These are phyloP conservation scores for Microctonus aethiopoides DNA, from an alignment of 2,888 invertebrate species.

Conservation along the genomic window DNA sequence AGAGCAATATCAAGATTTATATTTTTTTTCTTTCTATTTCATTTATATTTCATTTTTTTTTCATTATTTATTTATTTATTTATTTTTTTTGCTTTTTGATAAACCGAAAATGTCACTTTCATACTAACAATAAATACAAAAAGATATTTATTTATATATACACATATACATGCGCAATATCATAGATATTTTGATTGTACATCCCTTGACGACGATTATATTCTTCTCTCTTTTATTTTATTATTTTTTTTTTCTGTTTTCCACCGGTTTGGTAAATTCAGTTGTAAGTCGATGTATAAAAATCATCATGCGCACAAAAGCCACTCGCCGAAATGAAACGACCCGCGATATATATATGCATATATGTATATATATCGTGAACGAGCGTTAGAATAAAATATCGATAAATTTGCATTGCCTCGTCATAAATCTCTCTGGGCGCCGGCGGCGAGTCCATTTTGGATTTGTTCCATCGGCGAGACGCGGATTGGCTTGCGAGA, in stretches of 20 bases:
- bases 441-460: conserved; percentile 44
- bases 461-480: conserved; percentile 44
- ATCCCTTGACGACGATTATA: too few species aligned
- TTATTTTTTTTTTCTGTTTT: conserved; percentile 4
- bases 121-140: not conserved
- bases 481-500: conserved; percentile 6
- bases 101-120: conserved; percentile 12
- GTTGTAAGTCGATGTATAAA: conserved; percentile 1
- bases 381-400: conserved; percentile 50
- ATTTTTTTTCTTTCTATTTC: conserved; percentile 3
- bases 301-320: not conserved
- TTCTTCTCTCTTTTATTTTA: too few species aligned
- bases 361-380: not conserved
- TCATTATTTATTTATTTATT: not conserved
- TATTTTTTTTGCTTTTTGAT: not conserved
- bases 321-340: not conserved
- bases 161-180: too few species aligned
- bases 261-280: too few species aligned
- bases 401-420: conserved; percentile 57
- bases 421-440: conserved; percentile 49
- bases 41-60: not conserved
- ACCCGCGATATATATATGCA: not conserved
- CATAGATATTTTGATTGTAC: too few species aligned
- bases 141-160: too few species aligned
- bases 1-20: conserved; percentile 47